Percentiles rank a stretch among this genome's conserved stretches.
Conservation (phyloP, 2,888 invertebrate genomes). For the Caradrina kadenii region DNA sequence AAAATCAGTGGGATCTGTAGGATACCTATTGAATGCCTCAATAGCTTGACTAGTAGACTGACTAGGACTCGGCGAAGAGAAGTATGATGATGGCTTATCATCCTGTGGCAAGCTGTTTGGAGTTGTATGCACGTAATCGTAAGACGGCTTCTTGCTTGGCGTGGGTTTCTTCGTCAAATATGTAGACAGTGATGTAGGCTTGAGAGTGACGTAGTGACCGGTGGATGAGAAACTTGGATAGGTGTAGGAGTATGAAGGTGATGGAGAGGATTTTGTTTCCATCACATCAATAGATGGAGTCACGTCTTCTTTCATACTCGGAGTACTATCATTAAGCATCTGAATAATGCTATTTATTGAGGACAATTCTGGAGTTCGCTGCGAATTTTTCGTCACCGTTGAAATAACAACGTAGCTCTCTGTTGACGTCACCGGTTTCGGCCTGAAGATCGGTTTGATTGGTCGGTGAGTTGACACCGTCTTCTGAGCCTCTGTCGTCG, state of each 20-base stretch:
- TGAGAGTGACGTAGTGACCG: slow-evolving; percentile 85
- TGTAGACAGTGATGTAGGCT: slow-evolving; percentile 76
- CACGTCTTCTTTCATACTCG: slow-evolving; percentile 80
- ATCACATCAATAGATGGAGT: slow-evolving; percentile 78
- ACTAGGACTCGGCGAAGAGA: slow-evolving; percentile 82
- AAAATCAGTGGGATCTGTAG: slow-evolving; percentile 84
- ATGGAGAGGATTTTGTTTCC: slow-evolving; percentile 85
- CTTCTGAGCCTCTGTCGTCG: slow-evolving; percentile 76
- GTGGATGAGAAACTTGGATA: slow-evolving; percentile 79
- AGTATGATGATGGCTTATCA: slow-evolving; percentile 73
- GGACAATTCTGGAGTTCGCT: slow-evolving; percentile 84
- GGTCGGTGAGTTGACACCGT: slow-evolving; percentile 85
- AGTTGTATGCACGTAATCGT: slow-evolving; percentile 76
- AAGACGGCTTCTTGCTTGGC: slow-evolving; percentile 74
- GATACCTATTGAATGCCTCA: slow-evolving; percentile 85
- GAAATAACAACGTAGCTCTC: slow-evolving; percentile 91
- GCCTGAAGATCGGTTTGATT: slow-evolving; percentile 90
- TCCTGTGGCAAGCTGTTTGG: slow-evolving; percentile 77
- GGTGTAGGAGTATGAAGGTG: slow-evolving; percentile 72
- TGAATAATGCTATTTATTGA: slow-evolving; percentile 91
- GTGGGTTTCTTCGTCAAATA: slow-evolving; percentile 67
- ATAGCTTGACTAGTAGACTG: slow-evolving; percentile 86
- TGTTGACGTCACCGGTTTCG: slow-evolving; percentile 83
- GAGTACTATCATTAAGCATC: slow-evolving; percentile 90
- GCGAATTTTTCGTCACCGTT: slow-evolving; percentile 87